Conservation (phyloP, 2,797 vertebrate species). For the Telmatherina bonti region DNA sequence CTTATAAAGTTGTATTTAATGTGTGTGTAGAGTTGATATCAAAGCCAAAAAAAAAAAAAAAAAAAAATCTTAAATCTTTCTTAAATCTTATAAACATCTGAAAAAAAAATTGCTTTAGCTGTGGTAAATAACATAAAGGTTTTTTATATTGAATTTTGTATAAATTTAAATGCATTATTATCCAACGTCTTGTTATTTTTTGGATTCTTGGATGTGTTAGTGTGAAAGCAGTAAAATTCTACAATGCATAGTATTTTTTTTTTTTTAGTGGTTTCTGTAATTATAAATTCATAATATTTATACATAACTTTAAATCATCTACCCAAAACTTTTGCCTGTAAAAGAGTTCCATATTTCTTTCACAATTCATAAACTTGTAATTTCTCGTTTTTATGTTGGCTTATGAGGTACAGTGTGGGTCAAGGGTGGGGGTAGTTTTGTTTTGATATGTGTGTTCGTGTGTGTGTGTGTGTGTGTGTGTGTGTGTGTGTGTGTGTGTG, state of each 20-base stretch:
- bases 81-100: too few species aligned
- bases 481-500: constrained; percentile 12
- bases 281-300: constrained; percentile 39
- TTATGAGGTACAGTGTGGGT: constrained; percentile 34
- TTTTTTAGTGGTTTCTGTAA: constrained; percentile 3
- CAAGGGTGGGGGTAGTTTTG: constrained; percentile 43
- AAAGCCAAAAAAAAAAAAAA: too few species aligned
- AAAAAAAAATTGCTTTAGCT: too few species aligned
- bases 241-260: background rate
- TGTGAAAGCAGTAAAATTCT: constrained; percentile 37
- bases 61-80: too few species aligned
- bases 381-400: constrained; percentile 40
- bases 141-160: background rate
- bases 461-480: constrained; percentile 1
- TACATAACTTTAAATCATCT: constrained; percentile 15
- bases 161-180: constrained; percentile 2
- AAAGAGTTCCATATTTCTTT: constrained; percentile 20
- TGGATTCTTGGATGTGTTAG: constrained; percentile 6
- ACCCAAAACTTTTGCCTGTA: constrained; percentile 11
- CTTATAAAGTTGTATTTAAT: too few species aligned
- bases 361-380: constrained; percentile 34
- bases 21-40: too few species aligned
- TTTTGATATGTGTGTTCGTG: too few species aligned
- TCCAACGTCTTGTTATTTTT: background rate
- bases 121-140: background rate